Percentiles rank a stretch among this genome's conserved stretches.
Conservation (phyloP, 2,888 invertebrate species). For the Nesidiocoris tenuis region DNA sequence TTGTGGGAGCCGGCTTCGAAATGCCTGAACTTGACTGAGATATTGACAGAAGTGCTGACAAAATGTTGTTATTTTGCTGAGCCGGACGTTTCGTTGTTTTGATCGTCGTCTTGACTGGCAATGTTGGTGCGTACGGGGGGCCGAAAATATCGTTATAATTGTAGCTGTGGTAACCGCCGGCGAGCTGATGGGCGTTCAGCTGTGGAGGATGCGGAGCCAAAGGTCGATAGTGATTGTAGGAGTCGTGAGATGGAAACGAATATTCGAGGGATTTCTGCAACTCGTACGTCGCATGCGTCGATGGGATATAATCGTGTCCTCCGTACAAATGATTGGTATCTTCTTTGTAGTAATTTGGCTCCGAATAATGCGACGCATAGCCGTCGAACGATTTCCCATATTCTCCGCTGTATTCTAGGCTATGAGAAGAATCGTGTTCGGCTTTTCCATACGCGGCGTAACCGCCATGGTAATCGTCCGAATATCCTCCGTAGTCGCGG, state of each 20-base stretch:
- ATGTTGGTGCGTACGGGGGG: not conserved
- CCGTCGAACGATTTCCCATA: too few species aligned
- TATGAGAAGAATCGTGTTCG: not conserved
- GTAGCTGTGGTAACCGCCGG: not conserved
- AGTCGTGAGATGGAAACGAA: not conserved
- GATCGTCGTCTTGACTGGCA: not conserved
- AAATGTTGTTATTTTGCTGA: slow-evolving; percentile 18
- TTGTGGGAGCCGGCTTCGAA: slow-evolving; percentile 3
- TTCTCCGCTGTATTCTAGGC: not conserved
- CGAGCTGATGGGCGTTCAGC: slow-evolving; percentile 7
- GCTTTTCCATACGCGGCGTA: not conserved
- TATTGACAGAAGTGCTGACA: slow-evolving; percentile 16
- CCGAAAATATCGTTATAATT: slow-evolving; percentile 24
- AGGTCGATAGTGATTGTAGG: not conserved
- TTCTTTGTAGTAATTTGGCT: not conserved
- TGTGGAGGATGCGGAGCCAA: slow-evolving; percentile 19
- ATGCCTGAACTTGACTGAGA: slow-evolving; percentile 18
- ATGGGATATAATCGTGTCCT: slow-evolving; percentile 6
- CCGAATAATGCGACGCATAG: slow-evolving; percentile 3
- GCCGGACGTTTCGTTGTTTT: not conserved
- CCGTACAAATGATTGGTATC: slow-evolving; percentile 2
- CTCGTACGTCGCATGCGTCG: not conserved
- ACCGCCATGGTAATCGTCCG: not conserved
- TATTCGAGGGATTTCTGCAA: not conserved
- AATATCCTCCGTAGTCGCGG: not conserved